phyloP scores from a whole-genome alignment of 2,888 invertebrate species.

The Hermodice carunculata region DNA sequence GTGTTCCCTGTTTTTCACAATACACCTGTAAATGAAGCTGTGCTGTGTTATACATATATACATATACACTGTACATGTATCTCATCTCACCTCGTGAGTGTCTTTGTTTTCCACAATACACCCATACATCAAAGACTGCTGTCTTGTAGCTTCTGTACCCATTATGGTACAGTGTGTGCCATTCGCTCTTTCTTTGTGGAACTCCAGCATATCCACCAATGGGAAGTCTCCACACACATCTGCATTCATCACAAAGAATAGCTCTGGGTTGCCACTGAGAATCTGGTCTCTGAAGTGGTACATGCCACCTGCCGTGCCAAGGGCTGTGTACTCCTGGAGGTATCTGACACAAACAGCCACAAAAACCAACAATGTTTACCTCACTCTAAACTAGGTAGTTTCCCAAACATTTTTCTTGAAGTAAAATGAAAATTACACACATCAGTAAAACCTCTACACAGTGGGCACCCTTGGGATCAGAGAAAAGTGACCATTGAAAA shows the following conservation, averaged over 20 bases:
- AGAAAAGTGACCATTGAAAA: too few species aligned
- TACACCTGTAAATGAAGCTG: too few species aligned
- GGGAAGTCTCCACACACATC: conserved; percentile 99
- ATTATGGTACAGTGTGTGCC: conserved; percentile 80
- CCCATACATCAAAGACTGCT: conserved; percentile 94
- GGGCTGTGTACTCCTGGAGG: conserved; percentile 92
- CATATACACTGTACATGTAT: neutral
- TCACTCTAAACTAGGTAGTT: too few species aligned
- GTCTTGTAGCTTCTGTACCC: conserved; percentile 88
- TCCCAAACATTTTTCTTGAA: too few species aligned
- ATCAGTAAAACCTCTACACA: too few species aligned
- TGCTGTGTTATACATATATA: too few species aligned
- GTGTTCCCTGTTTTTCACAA: too few species aligned
- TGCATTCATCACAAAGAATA: conserved; percentile 95
- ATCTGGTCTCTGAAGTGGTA: conserved; percentile 98
- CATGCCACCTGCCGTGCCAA: conserved; percentile 97
- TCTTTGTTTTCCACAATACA: conserved; percentile 87
- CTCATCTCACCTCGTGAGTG: conserved; percentile 77
- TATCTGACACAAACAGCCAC: too few species aligned
- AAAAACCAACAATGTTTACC: too few species aligned
- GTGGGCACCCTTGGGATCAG: too few species aligned
- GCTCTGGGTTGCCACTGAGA: conserved; percentile 84
- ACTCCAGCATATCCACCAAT: conserved; percentile 80
- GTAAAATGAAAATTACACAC: too few species aligned
- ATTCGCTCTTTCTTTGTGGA: conserved; percentile 52